Evolutionary conservation across 1,140 invertebrate species (phyloP), one percentile per base, ranked within the genome.

Genomic region (Atopsyche davidsoni): DNA sequence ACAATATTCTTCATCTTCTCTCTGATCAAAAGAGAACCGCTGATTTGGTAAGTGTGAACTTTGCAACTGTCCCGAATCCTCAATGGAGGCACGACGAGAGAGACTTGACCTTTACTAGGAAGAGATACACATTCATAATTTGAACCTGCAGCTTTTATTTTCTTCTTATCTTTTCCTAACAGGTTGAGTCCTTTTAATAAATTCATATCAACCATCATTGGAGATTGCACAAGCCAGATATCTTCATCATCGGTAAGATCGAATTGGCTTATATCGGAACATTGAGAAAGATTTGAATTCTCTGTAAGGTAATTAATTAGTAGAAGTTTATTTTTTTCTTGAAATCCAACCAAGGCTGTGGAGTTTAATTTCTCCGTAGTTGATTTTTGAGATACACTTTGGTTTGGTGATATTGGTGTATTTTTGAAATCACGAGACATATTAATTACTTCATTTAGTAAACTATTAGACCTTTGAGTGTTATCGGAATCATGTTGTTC

Each of bases 151-250:
- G 52, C 38, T 52, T 48, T 51, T 24, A 51, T 43, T 34, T 45
- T 55, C 17, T 36, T 55, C 31, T 51, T 55, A 14, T 46, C 31
- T 25, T 46, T 42, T 13, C 51, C 23, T 28, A 50, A 24, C 17
- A 55, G 40, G 32, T 31, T 24, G 6, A 51, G 2, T 16, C 36
- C 44, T n/a, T 18, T 14, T 13, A 55, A 23, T 2, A 25, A 41
- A 21, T 35, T 1, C 10, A 51, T 21, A 42, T 55, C 40, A 31
- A 55, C 13, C 10, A 22, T 42, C 23, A 22, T 31, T n/a, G 53
- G 48, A 42, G 47, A 55, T 18, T 55, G 53, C 9, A 55, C 16
- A 21, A 55, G 16, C 53, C 53, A 55, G 10, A 55, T n/a, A 41
- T 55, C 53, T 21, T 55, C 53, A n/a, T 55, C 42, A n/a, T 46